Evolutionary conservation across 2,113 vertebrate genomes (phyloP).

Genomic region (Eira barbara): DNA sequence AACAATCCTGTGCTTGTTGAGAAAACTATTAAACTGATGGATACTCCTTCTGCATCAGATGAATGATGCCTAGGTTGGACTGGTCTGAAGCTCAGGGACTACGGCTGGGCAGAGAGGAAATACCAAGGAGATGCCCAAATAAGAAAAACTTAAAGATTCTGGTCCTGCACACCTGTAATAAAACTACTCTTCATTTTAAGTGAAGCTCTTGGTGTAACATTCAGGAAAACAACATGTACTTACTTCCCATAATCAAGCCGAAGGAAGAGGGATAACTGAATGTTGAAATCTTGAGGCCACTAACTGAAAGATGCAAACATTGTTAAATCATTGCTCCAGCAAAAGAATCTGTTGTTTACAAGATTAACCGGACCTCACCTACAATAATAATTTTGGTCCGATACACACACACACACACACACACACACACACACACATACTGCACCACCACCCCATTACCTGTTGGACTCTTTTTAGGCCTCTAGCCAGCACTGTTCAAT

Average conservation of each 20-base stretch:
- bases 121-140: neutral
- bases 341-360: neutral
- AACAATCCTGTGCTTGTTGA: neutral
- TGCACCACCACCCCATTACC: neutral
- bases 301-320: neutral
- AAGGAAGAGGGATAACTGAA: neutral
- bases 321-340: neutral
- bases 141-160: neutral
- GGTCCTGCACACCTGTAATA: neutral
- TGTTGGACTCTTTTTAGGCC: neutral
- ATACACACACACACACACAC: neutral
- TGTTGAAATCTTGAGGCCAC: neutral
- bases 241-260: neutral
- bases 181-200: neutral
- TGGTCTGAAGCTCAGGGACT: neutral
- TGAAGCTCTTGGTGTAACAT: neutral
- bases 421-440: neutral
- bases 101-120: fast-evolving
- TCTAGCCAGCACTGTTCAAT: neutral
- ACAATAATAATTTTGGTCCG: neutral
- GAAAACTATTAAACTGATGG: neutral
- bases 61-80: neutral
- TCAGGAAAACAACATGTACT: neutral
- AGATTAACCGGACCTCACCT: neutral
- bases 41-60: neutral